These are phyloP conservation scores for Leucoraja ocellata DNA, from an alignment of 2,797 vertebrate species.

Conservation along the genomic window DNA sequence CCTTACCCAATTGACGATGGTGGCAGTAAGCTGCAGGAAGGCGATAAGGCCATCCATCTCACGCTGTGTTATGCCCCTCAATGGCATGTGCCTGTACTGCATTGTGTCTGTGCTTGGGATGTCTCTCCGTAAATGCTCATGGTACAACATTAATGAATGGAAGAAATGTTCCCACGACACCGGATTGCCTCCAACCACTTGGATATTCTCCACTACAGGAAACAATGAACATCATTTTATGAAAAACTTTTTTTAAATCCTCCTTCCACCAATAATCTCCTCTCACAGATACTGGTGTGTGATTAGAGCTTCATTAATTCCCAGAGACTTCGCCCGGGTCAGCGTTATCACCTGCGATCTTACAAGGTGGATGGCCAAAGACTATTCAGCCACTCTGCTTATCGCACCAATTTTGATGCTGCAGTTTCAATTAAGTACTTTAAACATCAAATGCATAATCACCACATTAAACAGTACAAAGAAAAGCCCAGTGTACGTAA, in stretches of 20 bases:
- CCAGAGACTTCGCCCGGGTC: not conserved
- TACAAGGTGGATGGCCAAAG: not conserved
- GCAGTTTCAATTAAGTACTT: not conserved
- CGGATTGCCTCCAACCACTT: slow-evolving; percentile 79
- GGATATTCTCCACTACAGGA: slow-evolving; percentile 79
- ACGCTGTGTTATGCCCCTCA: slow-evolving; percentile 89
- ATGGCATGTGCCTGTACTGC: slow-evolving; percentile 83
- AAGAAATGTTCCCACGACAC: slow-evolving; percentile 98
- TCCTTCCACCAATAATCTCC: not conserved
- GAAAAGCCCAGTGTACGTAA: too few relatives aligned
- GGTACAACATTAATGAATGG: slow-evolving; percentile 92
- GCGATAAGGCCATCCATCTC: slow-evolving; percentile 88
- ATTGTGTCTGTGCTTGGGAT: slow-evolving; percentile 79
- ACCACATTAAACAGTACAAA: not conserved
- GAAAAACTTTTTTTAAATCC: not conserved
- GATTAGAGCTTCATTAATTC: not conserved
- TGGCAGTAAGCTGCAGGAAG: slow-evolving; percentile 82
- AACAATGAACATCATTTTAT: not conserved
- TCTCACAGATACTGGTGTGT: not conserved
- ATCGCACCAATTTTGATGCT: not conserved
- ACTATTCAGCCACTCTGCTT: not conserved
- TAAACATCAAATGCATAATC: not conserved
- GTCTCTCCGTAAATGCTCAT: slow-evolving; percentile 86
- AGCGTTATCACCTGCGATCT: not conserved
- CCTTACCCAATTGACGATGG: slow-evolving; percentile 84